Conservation (phyloP, 2,888 invertebrate species). For the Tribolium freemani region DNA sequence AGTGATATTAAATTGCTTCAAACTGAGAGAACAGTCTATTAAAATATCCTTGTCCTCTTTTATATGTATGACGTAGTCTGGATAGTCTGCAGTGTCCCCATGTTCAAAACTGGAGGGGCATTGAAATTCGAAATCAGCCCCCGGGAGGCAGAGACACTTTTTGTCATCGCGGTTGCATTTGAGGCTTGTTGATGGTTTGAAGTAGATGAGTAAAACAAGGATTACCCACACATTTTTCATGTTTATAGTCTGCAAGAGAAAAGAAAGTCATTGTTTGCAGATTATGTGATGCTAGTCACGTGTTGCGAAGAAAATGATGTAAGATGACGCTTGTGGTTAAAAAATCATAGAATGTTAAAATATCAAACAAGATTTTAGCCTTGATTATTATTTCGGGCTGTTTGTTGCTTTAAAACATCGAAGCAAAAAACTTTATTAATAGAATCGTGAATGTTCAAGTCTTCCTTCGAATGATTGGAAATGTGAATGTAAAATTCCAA, state of each 20-base stretch:
- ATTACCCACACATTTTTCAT: neutral
- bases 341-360: neutral
- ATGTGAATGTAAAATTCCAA: no score
- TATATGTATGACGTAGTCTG: conserved; percentile 42
- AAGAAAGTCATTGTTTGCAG: neutral
- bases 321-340: neutral
- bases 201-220: neutral
- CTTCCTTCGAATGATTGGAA: no score
- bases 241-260: neutral
- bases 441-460: no score
- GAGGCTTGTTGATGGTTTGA: neutral
- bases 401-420: no score
- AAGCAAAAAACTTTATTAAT: no score
- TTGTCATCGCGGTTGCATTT: conserved; percentile 34
- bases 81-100: neutral
- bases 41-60: conserved; percentile 38
- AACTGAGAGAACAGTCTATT: conserved; percentile 46
- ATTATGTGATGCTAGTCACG: neutral
- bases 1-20: conserved; percentile 62
- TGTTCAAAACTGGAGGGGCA: conserved; percentile 42
- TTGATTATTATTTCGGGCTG: no score
- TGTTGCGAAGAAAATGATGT: neutral
- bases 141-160: conserved; percentile 45
- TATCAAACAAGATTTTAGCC: no score
- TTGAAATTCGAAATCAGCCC: conserved; percentile 52